These are phyloP conservation scores for Drosophila seguyi DNA, from an alignment of 1,140 invertebrate species.

Conservation along the genomic window DNA sequence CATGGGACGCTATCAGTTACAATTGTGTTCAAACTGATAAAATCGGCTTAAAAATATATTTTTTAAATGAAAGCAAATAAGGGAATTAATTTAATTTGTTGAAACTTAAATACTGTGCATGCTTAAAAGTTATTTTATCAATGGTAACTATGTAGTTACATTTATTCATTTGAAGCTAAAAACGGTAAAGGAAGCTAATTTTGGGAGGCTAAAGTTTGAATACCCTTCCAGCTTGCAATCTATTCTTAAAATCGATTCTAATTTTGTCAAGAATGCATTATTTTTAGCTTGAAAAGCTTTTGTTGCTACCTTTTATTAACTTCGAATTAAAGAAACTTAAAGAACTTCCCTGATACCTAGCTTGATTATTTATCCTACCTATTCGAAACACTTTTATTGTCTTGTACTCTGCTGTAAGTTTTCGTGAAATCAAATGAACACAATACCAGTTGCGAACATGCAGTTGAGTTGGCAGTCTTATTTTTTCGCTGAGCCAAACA, in stretches of 20 bases:
- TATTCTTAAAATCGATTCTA: no score
- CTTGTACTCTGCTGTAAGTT: background rate
- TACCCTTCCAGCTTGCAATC: no score
- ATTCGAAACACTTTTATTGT: background rate
- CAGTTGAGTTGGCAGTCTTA: constrained; percentile 35
- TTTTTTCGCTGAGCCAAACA: constrained; percentile 46
- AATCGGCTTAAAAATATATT: background rate
- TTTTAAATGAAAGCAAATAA: background rate
- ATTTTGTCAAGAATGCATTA: no score
- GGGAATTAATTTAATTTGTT: background rate
- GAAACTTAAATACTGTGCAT: no score
- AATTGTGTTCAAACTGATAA: background rate
- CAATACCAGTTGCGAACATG: constrained; percentile 26
- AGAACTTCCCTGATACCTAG: no score
- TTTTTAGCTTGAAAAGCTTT: no score
- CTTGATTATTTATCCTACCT: background rate
- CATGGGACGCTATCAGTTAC: background rate
- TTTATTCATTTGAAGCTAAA: no score
- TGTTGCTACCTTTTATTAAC: no score
- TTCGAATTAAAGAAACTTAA: no score
- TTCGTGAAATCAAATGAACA: constrained; percentile 39
- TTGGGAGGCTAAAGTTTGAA: no score
- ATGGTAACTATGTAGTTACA: no score
- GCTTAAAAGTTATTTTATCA: background rate
- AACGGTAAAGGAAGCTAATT: no score